A percentile compares a stretch with the other conserved stretches of the same genome.
These are phyloP conservation scores for Lateolabrax maculatus DNA, from an alignment of 2,797 vertebrate genomes.

Conservation along the genomic window DNA sequence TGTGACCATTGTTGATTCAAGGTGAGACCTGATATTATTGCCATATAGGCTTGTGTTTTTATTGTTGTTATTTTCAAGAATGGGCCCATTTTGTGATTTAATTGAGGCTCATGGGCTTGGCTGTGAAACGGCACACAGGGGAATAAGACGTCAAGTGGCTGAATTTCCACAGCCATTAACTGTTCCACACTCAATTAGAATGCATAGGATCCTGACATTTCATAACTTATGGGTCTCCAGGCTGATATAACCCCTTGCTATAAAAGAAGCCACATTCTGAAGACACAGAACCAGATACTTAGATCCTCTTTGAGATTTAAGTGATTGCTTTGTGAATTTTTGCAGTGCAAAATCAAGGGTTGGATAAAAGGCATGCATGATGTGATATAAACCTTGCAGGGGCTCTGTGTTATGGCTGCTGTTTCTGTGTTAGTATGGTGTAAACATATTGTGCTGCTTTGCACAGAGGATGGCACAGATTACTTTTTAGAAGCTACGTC, in stretches of 20 bases:
- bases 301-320: constrained; percentile 79
- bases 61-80: constrained; percentile 88
- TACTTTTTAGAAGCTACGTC: constrained; percentile 84
- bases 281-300: constrained; percentile 81
- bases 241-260: constrained; percentile 83
- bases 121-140: constrained; percentile 82
- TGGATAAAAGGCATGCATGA: constrained; percentile 72
- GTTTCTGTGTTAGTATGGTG: constrained; percentile 39
- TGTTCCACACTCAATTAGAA: constrained; percentile 90
- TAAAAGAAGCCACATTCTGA: constrained; percentile 78
- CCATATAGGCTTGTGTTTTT: constrained; percentile 82
- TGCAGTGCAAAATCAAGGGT: constrained; percentile 74
- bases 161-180: constrained; percentile 89
- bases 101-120: constrained; percentile 88
- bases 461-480: constrained; percentile 65
- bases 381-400: constrained; percentile 61
- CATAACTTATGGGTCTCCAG: constrained; percentile 88
- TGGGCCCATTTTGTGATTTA: constrained; percentile 88
- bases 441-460: constrained; percentile 60
- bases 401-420: constrained; percentile 50
- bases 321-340: constrained; percentile 77
- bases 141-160: constrained; percentile 87
- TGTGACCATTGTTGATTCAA: constrained; percentile 82
- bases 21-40: constrained; percentile 83
- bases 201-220: constrained; percentile 89